Base-by-base conservation (phyloP, 1,140 invertebrate species). In the Andricus grossulariae region DNA sequence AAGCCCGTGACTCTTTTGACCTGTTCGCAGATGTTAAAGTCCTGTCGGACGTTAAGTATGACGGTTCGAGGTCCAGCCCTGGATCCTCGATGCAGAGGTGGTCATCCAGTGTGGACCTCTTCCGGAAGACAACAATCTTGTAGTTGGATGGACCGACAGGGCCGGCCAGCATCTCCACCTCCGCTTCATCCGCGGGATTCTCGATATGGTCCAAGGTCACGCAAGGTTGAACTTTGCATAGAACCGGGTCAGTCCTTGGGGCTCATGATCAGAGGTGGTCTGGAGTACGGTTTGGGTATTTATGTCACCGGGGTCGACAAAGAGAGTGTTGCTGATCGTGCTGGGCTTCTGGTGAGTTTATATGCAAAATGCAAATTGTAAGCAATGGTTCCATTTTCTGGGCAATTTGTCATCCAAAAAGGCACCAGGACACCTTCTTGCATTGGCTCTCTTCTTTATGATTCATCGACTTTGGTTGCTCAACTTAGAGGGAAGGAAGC, bases 251-350 rank as follows among this genome's bases (percentile, higher is more conserved):
- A 98, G 86, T 97, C 96, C 74, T 91, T 99, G 72, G 98, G 98
- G 13, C 91, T 99, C 76, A 98, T 98, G 96, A 98, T 99, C 73
- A 92, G 97, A 72, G 97, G 97, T 25, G 98, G 98, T 3, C 93
- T 96, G 21, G 98, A 99, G 88, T 98, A 98, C 90, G 97, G 97
- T 80, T 93, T 98, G 54, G 98, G 97, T 2, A 98, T 99, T 87
- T 99, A 98, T 91, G 95, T 99, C 78, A 98, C 97, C 1, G 97
- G 97, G 3, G 97, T 99, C 15, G 97, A 98, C 89, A 95, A 96
- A 84, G 96, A 97, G 82, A 98, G 97, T 45, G 96, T 97, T 0
- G 97, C 97, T 1, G 97, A 98, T 85, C 94, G 96, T 85, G 95
- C 96, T 71, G 97, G 97, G 45, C 93, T 99, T 2, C 94, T 97